Percentiles rank a stretch among this genome's conserved stretches.
Conservation (phyloP, 2,888 invertebrate species). For the Ceraclea dissimilis region DNA sequence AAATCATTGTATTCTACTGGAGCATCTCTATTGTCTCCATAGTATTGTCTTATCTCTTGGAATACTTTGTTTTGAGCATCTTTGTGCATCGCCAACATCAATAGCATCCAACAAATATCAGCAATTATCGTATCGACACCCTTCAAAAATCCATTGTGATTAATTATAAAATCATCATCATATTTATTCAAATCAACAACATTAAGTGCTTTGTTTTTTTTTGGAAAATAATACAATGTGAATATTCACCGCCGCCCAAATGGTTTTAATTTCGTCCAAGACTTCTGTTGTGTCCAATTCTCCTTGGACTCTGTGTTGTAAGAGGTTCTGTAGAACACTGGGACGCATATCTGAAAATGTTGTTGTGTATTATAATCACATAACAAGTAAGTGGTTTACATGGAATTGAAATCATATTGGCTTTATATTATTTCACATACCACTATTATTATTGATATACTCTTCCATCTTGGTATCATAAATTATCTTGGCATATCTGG, state of each 20-base stretch:
- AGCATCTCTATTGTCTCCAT: neutral
- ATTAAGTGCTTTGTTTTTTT: too few species aligned
- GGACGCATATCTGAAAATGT: neutral
- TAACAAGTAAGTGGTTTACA: too few species aligned
- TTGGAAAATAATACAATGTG: too few species aligned
- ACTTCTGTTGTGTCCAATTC: neutral
- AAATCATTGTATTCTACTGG: neutral
- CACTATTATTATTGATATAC: neutral
- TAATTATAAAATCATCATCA: neutral
- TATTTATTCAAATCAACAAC: too few species aligned
- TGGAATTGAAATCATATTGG: too few species aligned
- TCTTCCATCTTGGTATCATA: neutral
- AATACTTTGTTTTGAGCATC: neutral
- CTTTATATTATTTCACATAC: neutral
- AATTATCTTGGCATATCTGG: neutral
- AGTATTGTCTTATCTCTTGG: neutral
- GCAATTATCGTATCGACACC: neutral
- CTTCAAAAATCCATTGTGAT: neutral
- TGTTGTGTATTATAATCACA: too few species aligned
- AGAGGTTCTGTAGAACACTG: neutral
- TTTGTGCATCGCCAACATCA: neutral
- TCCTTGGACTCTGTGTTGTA: neutral
- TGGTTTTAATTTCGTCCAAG: neutral
- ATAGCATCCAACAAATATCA: neutral
- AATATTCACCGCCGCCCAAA: neutral